Conservation (phyloP, 2,797 vertebrate species). For the Helicolenus hilgendorfi region DNA sequence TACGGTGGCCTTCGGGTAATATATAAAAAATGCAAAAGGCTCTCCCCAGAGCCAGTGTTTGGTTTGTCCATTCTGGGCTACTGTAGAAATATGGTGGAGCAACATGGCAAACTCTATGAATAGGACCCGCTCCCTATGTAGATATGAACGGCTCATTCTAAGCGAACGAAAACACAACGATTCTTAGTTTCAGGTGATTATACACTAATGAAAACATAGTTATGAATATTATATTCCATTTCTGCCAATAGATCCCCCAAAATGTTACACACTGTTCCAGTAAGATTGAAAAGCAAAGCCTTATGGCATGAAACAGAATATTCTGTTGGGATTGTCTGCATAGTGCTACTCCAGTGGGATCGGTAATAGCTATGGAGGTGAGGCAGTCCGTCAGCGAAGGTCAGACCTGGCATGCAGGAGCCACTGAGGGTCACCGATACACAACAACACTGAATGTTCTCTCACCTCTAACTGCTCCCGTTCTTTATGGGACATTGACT, state of each 20-base stretch:
- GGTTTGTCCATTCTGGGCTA: neutral
- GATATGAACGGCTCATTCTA: neutral
- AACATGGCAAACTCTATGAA: too few relatives aligned
- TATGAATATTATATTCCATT: too few relatives aligned
- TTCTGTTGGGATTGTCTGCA: neutral
- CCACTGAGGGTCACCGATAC: conserved; percentile 38
- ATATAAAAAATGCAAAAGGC: neutral
- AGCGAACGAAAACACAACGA: neutral
- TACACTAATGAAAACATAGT: rapidly evolving
- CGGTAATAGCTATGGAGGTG: neutral
- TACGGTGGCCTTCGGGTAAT: too few relatives aligned
- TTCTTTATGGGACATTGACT: conserved; percentile 10
- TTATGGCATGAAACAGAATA: neutral
- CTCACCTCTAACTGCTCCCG: neutral
- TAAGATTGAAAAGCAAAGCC: neutral
- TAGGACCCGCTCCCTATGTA: too few relatives aligned
- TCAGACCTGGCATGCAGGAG: conserved; percentile 13
- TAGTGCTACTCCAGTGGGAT: neutral
- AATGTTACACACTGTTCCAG: neutral
- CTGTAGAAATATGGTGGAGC: neutral
- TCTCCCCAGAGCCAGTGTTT: neutral
- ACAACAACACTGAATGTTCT: conserved; percentile 39
- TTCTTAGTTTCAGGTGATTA: neutral
- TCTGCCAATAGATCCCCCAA: too few relatives aligned
- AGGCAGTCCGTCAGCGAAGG: conserved; percentile 4